Percentiles rank a stretch among this genome's conserved stretches.
phyloP scores from a whole-genome alignment of 2,888 invertebrate genomes.

The Leptopterna dolabrata region DNA sequence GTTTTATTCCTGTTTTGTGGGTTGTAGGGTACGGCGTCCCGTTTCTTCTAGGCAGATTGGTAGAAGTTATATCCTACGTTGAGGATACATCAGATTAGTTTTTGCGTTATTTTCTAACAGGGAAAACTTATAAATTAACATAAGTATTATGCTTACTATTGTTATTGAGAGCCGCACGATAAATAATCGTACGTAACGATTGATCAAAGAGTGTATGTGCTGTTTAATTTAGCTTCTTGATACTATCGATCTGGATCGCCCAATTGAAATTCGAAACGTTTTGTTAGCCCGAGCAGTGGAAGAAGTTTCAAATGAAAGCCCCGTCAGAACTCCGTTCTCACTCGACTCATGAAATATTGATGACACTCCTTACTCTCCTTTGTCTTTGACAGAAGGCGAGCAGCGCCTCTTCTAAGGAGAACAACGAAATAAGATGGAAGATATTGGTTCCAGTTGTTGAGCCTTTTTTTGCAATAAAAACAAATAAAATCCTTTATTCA shows the following conservation, averaged over 20 bases:
- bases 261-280: constrained; percentile 2
- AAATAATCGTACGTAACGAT: no score
- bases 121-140: no score
- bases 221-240: no score
- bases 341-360: background rate
- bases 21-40: no score
- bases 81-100: no score
- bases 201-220: no score
- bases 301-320: background rate
- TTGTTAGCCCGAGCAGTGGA: background rate
- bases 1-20: no score
- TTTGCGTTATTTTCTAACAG: no score
- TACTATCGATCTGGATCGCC: background rate
- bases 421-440: background rate
- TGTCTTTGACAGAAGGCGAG: background rate
- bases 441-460: background rate
- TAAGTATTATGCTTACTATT: no score
- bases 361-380: background rate
- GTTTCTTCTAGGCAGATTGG: no score
- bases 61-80: no score
- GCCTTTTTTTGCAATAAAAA: background rate
- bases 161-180: no score
- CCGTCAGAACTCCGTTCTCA: background rate
- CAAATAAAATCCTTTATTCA: constrained; percentile 7
- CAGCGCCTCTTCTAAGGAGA: background rate